Evolutionary conservation across 2,888 invertebrate species (phyloP).

Genomic region (Spodoptera littoralis): DNA sequence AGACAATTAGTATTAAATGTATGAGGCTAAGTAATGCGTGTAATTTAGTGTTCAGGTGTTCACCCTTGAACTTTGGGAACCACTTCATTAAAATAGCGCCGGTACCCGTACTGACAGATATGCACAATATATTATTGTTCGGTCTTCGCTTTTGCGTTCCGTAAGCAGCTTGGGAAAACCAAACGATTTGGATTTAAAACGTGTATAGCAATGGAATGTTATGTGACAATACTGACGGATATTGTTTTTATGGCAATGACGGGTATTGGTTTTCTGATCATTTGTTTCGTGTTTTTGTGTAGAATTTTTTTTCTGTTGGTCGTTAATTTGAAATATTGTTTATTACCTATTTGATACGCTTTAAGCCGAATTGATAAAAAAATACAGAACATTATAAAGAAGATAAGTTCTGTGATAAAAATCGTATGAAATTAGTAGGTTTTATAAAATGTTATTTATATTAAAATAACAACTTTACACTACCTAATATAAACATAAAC

Average conservation of each 20-base stretch:
- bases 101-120: constrained; percentile 11
- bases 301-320: too few species aligned
- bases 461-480: too few species aligned
- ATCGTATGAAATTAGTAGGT: too few species aligned
- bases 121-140: constrained; percentile 6
- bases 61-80: constrained; percentile 47
- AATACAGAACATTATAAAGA: too few species aligned
- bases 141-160: neutral
- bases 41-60: constrained; percentile 41
- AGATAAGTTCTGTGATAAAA: too few species aligned
- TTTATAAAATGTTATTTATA: too few species aligned
- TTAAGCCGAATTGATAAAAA: too few species aligned
- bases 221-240: neutral
- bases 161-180: constrained; percentile 5
- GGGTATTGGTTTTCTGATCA: too few species aligned
- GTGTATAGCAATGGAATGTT: neutral
- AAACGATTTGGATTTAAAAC: neutral
- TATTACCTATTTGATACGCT: too few species aligned
- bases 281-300: too few species aligned
- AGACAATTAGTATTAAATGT: constrained; percentile 19
- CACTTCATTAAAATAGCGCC: constrained; percentile 22
- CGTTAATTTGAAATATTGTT: too few species aligned
- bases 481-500: too few species aligned
- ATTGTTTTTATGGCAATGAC: neutral
- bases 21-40: constrained; percentile 18